A percentile compares a stretch with the other conserved stretches of the same genome.
Evolutionary conservation across 2,797 vertebrate species (phyloP).

Genomic region (Momotus momota): DNA sequence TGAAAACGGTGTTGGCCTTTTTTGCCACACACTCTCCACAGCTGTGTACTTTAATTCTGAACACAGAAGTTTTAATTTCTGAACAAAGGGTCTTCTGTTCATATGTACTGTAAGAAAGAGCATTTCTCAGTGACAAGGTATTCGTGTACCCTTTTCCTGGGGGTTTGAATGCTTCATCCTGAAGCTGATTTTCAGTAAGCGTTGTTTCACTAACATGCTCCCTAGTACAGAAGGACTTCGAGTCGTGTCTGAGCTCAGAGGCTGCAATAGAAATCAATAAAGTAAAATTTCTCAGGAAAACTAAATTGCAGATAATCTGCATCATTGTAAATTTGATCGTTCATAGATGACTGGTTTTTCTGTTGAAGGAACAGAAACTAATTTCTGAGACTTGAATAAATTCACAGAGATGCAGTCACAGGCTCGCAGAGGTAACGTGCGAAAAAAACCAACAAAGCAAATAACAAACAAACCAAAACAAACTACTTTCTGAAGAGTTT

Average conservation of each 20-base stretch:
- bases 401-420: background rate
- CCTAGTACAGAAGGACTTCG: background rate
- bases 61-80: background rate
- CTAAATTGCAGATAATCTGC: background rate
- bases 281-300: background rate
- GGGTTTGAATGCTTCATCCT: background rate
- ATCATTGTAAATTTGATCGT: background rate
- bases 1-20: background rate
- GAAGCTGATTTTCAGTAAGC: background rate
- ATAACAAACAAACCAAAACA: background rate
- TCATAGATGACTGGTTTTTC: background rate
- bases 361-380: background rate
- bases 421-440: accelerated
- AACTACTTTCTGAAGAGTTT: background rate
- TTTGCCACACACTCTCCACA: background rate
- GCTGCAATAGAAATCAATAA: background rate
- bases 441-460: background rate
- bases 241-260: background rate
- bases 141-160: background rate
- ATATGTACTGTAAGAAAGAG: background rate
- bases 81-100: background rate
- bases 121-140: background rate
- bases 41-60: background rate
- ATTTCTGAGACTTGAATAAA: background rate
- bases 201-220: background rate